phyloP scores from a whole-genome alignment of 53 echinoderm and acorn worm genomes.

The Astropecten irregularis region DNA sequence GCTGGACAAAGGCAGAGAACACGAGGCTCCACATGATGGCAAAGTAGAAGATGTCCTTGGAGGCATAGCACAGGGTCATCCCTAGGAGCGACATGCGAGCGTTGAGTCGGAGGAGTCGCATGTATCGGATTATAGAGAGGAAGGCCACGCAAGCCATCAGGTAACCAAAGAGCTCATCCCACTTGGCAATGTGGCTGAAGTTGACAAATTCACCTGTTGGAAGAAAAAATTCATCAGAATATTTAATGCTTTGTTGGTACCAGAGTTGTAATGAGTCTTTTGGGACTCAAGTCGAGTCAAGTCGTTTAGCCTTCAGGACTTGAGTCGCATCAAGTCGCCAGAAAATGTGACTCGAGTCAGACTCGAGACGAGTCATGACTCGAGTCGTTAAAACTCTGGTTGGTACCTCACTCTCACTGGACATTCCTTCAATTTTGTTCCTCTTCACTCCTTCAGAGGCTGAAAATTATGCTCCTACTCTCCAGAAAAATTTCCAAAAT shows the following conservation, averaged over 20 bases:
- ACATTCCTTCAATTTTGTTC: too few relatives aligned
- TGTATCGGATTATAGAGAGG: slow-evolving; percentile 69
- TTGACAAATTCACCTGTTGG: slow-evolving; percentile 69
- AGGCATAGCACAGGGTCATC: slow-evolving; percentile 54
- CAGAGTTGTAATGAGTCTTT: too few relatives aligned
- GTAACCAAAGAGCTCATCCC: slow-evolving; percentile 79
- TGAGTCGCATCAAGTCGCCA: too few relatives aligned
- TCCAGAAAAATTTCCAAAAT: too few relatives aligned
- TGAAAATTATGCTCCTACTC: too few relatives aligned
- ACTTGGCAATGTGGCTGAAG: slow-evolving; percentile 81
- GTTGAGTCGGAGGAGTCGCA: slow-evolving; percentile 76
- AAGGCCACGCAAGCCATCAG: slow-evolving; percentile 61
- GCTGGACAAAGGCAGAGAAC: slow-evolving; percentile 64
- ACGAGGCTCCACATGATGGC: slow-evolving; percentile 67
- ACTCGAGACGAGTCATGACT: too few relatives aligned
- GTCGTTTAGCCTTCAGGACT: too few relatives aligned
- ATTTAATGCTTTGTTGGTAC: neutral
- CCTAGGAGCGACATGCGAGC: slow-evolving; percentile 69
- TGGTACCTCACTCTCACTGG: too few relatives aligned
- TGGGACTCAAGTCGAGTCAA: too few relatives aligned
- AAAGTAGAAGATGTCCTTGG: slow-evolving; percentile 70
- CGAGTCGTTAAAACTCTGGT: too few relatives aligned
- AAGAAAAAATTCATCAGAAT: neutral
- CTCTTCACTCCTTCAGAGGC: too few relatives aligned
- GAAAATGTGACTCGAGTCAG: too few relatives aligned